Evolutionary conservation across 2,797 vertebrate genomes (phyloP).

Genomic region (Chiloscyllium punctatum): DNA sequence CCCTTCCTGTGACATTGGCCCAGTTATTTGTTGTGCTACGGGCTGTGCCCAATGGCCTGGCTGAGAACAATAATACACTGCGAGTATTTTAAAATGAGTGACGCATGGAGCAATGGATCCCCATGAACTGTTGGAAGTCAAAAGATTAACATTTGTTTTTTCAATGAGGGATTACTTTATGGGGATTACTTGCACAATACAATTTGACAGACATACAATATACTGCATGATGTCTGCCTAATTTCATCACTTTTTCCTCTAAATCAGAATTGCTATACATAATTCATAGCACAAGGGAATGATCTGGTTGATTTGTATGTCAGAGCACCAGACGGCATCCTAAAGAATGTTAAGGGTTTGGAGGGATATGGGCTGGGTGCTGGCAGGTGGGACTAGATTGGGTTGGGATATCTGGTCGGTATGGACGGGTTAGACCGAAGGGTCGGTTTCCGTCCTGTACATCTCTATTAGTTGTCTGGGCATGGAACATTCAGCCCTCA

Average conservation of each 20-base stretch:
- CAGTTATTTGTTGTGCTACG: neutral
- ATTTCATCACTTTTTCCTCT: neutral
- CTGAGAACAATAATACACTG: neutral
- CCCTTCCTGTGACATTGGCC: neutral
- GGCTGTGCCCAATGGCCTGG: neutral
- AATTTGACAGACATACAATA: neutral
- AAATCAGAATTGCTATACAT: neutral
- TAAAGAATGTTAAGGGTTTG: neutral
- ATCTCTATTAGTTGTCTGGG: too few species aligned
- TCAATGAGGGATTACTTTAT: neutral
- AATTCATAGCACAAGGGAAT: neutral
- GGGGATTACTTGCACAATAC: neutral
- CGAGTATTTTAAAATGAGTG: neutral
- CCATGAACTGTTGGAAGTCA: neutral
- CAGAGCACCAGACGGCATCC: neutral
- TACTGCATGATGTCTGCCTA: neutral
- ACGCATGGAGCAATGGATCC: neutral
- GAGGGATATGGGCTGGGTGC: too few species aligned
- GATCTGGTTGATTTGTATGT: neutral
- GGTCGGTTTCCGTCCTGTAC: too few species aligned
- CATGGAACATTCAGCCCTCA: too few species aligned
- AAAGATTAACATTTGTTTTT: neutral
- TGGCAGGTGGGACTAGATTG: too few species aligned
- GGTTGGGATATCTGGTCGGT: too few species aligned
- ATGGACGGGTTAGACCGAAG: too few species aligned